Evolutionary conservation across 2,888 invertebrate genomes (phyloP), one percentile per base, ranked within the genome.

Genomic region (Litoditis marina): DNA sequence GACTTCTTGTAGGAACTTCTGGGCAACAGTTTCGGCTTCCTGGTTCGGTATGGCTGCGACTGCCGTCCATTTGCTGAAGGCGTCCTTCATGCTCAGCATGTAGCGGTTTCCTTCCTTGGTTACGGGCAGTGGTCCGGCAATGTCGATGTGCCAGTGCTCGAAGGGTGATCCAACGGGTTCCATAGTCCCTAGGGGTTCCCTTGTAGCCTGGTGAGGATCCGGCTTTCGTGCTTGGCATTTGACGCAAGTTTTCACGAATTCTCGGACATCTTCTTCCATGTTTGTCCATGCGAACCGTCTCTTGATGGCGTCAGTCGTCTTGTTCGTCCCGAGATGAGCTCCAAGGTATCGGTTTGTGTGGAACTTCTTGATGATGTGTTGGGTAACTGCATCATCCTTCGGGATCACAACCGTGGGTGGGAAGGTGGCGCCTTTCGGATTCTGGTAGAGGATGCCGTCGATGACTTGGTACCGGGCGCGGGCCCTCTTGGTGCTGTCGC

Each of bases 41-140:
- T 56, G 55, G 16, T 51, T 50, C 16, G 65, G 50, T 16, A 47
- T 42, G 3, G 65, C 42, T n/a, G n/a, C n/a, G n/a, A n/a, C n/a
- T 3, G 68, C 42, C 8, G 44, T n/a, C 11, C 42, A 65, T 46
- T 60, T 68, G 4, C 58, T 44, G 34, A 69, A 63, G 3, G 58
- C 47, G 28, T 63, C 62, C 6, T 28, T 25, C 1, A 46, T 39
- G 5, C 53, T 58, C 13, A 68, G 34, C 7, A 65, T 50, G 28
- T 55, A 63, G 25, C 31, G n/a, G 30, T 69, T 59, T 25, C 62
- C 66, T 36, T 46, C 22, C 1, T 42, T 8, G 1, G 68, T 65
- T n/a, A 39, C 16, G 6, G 64, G 66, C 0, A 71, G 42, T 16
- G 64, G 64, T 34, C 71, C 71, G 13, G 53, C 19, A 2, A 64